A percentile compares a stretch with the other conserved stretches of the same genome.
These are phyloP conservation scores for Drosophila carrolli DNA, from an alignment of 1,140 invertebrate genomes.

Conservation along the genomic window DNA sequence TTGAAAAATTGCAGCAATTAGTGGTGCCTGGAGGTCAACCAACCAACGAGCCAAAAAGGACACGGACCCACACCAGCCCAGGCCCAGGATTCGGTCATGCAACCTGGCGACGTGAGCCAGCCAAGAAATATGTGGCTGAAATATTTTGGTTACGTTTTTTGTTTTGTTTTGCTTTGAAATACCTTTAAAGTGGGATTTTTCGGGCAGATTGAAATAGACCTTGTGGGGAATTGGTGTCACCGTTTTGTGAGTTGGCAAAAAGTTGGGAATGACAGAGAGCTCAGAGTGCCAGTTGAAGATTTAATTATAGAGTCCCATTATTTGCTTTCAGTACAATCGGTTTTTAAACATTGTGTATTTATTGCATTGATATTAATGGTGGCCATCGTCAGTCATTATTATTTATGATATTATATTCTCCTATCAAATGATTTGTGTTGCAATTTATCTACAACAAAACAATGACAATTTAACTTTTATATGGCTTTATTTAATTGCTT, in stretches of 20 bases:
- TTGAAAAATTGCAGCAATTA: slow-evolving; percentile 65
- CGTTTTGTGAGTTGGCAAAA: slow-evolving; percentile 17
- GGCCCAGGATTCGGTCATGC: slow-evolving; percentile 16
- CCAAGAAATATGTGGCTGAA: slow-evolving; percentile 42
- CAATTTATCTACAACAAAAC: neutral
- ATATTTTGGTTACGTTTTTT: slow-evolving; percentile 36
- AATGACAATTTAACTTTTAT: slow-evolving; percentile 12
- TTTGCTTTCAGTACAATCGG: neutral
- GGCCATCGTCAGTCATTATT: neutral
- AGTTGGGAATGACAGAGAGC: neutral
- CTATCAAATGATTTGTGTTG: slow-evolving; percentile 14
- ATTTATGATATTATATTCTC: neutral
- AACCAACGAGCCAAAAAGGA: slow-evolving; percentile 56
- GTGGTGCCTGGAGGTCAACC: slow-evolving; percentile 61
- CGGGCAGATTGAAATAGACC: slow-evolving; percentile 6
- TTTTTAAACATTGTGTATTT: neutral
- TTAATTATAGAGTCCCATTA: too few relatives aligned
- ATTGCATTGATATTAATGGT: neutral
- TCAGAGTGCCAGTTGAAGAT: neutral
- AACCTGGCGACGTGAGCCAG: slow-evolving; percentile 48
- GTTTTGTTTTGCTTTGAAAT: neutral
- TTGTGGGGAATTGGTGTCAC: slow-evolving; percentile 5
- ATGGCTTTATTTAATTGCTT: slow-evolving; percentile 11
- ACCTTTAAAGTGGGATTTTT: slow-evolving; percentile 27
- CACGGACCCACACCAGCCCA: slow-evolving; percentile 29